Evolutionary conservation across 2,888 invertebrate species (phyloP).

Genomic region (Catocala nupta): DNA sequence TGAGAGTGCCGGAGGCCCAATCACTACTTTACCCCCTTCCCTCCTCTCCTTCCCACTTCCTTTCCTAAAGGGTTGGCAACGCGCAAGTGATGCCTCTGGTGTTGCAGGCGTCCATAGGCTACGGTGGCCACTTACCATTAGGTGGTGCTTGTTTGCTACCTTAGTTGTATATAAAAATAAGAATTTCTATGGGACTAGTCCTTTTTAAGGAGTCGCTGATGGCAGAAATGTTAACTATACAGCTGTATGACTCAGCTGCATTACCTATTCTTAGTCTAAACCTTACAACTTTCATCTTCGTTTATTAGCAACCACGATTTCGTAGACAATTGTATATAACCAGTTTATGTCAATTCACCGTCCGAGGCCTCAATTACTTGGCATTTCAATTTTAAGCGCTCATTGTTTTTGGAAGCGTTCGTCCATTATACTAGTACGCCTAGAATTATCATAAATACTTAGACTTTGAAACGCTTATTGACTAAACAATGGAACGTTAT

Average conservation of each 20-base stretch:
- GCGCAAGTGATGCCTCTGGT: too few relatives aligned
- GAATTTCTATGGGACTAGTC: too few relatives aligned
- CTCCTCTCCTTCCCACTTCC: too few relatives aligned
- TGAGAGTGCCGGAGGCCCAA: too few relatives aligned
- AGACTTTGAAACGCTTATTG: slow-evolving; percentile 25
- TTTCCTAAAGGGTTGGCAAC: too few relatives aligned
- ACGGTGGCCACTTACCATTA: too few relatives aligned
- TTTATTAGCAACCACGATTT: slow-evolving; percentile 11
- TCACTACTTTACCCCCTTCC: too few relatives aligned
- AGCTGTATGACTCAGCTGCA: background rate
- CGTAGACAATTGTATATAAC: slow-evolving; percentile 14
- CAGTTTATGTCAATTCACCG: slow-evolving; percentile 13
- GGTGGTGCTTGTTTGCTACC: too few relatives aligned
- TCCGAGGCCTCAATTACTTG: slow-evolving; percentile 19
- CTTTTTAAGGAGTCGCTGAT: too few relatives aligned
- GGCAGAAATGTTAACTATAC: background rate
- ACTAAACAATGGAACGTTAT: slow-evolving; percentile 43
- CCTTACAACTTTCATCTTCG: background rate
- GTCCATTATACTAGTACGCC: slow-evolving; percentile 39
- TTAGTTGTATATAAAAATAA: too few relatives aligned
- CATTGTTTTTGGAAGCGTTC: slow-evolving; percentile 48
- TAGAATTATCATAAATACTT: slow-evolving; percentile 42
- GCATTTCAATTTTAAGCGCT: slow-evolving; percentile 55
- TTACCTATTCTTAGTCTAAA: background rate
- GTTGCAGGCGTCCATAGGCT: too few relatives aligned